Base-by-base conservation (phyloP, 2,888 invertebrate species). In the Drosophila sordidula region DNA sequence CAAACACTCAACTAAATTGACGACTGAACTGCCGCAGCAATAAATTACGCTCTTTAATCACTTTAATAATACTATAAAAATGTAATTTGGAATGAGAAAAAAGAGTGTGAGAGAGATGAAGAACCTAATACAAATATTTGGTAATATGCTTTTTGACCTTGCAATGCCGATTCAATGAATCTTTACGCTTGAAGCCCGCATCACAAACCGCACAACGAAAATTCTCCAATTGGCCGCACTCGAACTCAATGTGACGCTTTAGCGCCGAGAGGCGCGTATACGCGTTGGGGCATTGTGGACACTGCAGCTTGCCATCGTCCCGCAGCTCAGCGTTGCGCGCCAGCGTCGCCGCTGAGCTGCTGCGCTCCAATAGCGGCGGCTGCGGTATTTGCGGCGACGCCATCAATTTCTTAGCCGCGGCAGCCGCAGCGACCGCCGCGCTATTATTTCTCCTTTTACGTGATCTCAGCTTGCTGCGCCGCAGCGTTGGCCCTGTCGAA, bases 111-210 rank as follows among this genome's bases (percentile, higher is more conserved):
- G 22, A 22, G 8, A 14, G 16, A 45, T 14, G 9, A 11, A 29
- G 3, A 54, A 36, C 34, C 82, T 87, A 87, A 85, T 70, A 79
- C 73, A 82, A 66, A 81, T 87, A 81, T 87, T 87, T 82, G 73
- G 82, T 69, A 64, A 70, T 69, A 72, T 86, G 85, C 62, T 78
- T 81, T 59, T 86, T 80, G 55, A 87, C 74, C 68, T 80, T 89
- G 82, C 89, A 87, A 56, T 86, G 85, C 0, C 85, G 87, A 70
- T 70, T 74, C 50, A 86, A 57, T 16, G 85, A 86, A 61, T 86
- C 85, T 64, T 81, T 86, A 18, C 85, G 85, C 80, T 86, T 86
- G 51, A 86, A 86, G 41, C 85, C 85, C n/a, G 85, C 89, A 75
- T 75, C 80, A 70, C 86, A 86, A 51, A 85, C 75, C 41, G 64